phyloP scores from a whole-genome alignment of 2,113 vertebrate genomes.

The Myotis lucifugus region DNA sequence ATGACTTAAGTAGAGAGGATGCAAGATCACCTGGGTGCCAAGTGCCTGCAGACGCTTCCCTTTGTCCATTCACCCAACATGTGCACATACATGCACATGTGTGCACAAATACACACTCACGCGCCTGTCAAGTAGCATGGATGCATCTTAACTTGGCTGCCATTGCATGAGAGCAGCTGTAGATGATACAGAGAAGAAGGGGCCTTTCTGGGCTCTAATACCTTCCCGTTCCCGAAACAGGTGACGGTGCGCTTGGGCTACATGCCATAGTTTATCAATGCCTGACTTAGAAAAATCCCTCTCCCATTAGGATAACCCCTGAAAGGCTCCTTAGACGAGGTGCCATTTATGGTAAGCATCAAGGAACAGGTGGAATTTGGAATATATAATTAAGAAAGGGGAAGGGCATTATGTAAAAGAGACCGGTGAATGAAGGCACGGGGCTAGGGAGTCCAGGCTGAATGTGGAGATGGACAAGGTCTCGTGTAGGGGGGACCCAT shows the following conservation, averaged over 20 bases:
- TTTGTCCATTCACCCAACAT: background rate
- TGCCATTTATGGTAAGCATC: background rate
- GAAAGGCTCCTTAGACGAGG: background rate
- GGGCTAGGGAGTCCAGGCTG: rapidly evolving
- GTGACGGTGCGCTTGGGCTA: background rate
- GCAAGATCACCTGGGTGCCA: too few species aligned
- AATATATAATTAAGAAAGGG: background rate
- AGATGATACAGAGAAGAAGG: too few species aligned
- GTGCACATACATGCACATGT: too few species aligned
- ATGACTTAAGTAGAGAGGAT: background rate
- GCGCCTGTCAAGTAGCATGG: background rate
- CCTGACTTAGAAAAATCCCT: background rate
- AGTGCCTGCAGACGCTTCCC: too few species aligned
- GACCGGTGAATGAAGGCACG: too few species aligned
- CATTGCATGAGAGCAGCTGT: rapidly evolving
- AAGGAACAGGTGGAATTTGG: background rate
- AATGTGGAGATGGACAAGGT: rapidly evolving
- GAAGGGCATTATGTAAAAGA: background rate
- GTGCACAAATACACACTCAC: background rate
- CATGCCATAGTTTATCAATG: rapidly evolving
- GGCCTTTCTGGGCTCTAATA: background rate
- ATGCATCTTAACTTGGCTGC: too few species aligned
- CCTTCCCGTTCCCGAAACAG: background rate
- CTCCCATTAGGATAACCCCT: background rate
- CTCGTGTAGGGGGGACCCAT: rapidly evolving